phyloP scores from a whole-genome alignment of 2,888 invertebrate genomes.

The Ypsolopha scabrella region DNA sequence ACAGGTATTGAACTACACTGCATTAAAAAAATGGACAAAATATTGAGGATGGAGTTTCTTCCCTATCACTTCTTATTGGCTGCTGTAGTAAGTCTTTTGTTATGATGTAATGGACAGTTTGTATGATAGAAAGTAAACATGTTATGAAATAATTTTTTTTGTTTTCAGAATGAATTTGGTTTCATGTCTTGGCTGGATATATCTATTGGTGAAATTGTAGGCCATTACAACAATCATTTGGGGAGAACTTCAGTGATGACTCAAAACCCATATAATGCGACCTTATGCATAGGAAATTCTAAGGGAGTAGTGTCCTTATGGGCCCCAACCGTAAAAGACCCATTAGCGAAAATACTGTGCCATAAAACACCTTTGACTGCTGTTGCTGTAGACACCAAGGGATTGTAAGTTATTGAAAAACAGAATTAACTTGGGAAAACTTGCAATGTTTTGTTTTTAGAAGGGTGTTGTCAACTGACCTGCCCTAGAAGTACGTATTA shows the following conservation, averaged over 20 bases:
- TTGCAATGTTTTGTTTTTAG: too few species aligned
- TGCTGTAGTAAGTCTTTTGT: slow-evolving; percentile 73
- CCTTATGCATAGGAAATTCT: slow-evolving; percentile 89
- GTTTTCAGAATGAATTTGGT: slow-evolving; percentile 76
- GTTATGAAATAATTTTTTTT: neutral
- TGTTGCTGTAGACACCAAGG: slow-evolving; percentile 86
- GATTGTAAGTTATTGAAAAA: slow-evolving; percentile 71
- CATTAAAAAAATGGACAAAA: slow-evolving; percentile 84
- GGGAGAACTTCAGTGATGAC: slow-evolving; percentile 88
- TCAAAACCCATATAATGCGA: slow-evolving; percentile 95
- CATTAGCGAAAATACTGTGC: slow-evolving; percentile 92
- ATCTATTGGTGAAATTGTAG: slow-evolving; percentile 90
- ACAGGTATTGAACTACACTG: slow-evolving; percentile 98
- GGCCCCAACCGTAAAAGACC: slow-evolving; percentile 89
- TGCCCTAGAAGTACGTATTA: too few species aligned
- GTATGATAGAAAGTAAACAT: too few species aligned
- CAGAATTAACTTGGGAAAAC: neutral
- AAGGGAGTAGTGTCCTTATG: slow-evolving; percentile 96
- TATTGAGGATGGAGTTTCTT: slow-evolving; percentile 90
- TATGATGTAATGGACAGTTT: neutral
- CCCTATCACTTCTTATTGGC: slow-evolving; percentile 97
- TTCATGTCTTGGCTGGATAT: slow-evolving; percentile 94
- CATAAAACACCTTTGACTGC: slow-evolving; percentile 86
- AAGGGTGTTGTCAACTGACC: too few species aligned
- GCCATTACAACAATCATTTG: slow-evolving; percentile 79